phyloP scores from a whole-genome alignment of 2,888 invertebrate species.

The Agrochola litura region DNA sequence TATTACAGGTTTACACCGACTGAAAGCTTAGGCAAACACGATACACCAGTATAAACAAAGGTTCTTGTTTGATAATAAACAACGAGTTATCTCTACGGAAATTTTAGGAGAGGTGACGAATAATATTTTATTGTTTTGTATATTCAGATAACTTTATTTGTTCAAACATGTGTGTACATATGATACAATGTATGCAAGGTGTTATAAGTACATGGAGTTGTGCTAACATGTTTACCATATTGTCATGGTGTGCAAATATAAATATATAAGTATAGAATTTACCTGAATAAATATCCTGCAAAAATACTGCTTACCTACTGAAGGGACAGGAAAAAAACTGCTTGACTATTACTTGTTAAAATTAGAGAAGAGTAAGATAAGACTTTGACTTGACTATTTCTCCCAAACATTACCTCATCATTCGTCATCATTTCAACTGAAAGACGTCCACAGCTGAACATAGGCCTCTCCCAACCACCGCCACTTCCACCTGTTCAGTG shows the following conservation, averaged over 20 bases:
- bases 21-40: constrained; percentile 11
- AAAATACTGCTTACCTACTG: neutral
- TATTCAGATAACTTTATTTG: no score
- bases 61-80: constrained; percentile 18
- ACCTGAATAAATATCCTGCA: neutral
- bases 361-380: no score
- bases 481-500: neutral
- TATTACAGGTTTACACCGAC: constrained; percentile 8
- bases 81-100: neutral
- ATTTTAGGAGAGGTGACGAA: neutral
- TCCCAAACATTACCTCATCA: neutral
- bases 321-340: neutral
- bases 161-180: no score
- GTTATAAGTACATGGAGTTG: no score
- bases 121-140: neutral
- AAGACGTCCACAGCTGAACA: neutral
- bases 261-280: no score
- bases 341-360: neutral
- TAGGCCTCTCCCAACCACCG: neutral
- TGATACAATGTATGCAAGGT: no score
- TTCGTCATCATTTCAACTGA: neutral
- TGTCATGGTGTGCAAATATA: no score
- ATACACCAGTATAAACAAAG: constrained; percentile 14
- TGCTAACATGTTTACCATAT: no score
- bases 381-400: neutral